Conservation (phyloP, 2,888 invertebrate genomes). For the Patella caerulea region DNA sequence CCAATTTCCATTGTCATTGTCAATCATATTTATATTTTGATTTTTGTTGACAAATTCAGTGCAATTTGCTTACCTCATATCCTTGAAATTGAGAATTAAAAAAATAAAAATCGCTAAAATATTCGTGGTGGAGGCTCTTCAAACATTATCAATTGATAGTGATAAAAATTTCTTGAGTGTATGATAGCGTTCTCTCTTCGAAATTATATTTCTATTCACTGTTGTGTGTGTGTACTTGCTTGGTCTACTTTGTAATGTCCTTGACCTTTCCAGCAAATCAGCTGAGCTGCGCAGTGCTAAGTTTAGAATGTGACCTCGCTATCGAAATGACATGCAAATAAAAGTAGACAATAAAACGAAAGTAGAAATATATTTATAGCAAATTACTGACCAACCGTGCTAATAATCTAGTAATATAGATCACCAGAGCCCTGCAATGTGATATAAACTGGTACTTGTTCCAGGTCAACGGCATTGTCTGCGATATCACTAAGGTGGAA, state of each 20-base stretch:
- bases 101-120: conserved; percentile 26
- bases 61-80: conserved; percentile 38
- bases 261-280: neutral
- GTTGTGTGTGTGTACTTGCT: conserved; percentile 6
- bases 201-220: neutral
- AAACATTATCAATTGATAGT: conserved; percentile 30
- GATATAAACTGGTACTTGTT: no score
- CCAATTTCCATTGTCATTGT: no score
- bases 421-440: no score
- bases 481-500: no score
- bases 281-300: neutral
- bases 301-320: neutral
- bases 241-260: conserved; percentile 4
- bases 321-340: neutral
- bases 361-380: no score
- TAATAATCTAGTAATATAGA: no score
- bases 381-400: no score
- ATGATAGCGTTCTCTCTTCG: neutral
- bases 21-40: no score
- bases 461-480: no score
- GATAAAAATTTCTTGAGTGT: neutral
- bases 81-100: conserved; percentile 28
- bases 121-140: conserved; percentile 29
- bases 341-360: neutral
- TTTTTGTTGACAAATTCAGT: no score